Evolutionary conservation across 53 echinoderm and acorn worm species (phyloP).

Genomic region (Patiria pectinifera): DNA sequence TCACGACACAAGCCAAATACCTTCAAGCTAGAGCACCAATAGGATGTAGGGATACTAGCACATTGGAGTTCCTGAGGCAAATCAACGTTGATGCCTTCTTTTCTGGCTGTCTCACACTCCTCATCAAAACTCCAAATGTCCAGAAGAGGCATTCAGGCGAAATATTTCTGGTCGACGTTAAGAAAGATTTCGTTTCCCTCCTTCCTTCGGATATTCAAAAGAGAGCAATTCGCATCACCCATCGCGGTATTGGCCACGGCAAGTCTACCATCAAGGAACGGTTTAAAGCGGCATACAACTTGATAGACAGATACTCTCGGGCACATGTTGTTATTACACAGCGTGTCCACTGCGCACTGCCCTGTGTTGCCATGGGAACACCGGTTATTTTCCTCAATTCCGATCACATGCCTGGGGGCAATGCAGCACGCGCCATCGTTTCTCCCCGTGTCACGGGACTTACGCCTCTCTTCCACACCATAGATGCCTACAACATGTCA

Average conservation of each 20-base stretch:
- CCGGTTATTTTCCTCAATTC: neutral
- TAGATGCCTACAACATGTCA: neutral
- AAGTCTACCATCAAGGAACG: neutral
- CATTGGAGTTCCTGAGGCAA: neutral
- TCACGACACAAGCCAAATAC: neutral
- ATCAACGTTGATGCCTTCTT: constrained; percentile 1
- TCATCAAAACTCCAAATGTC: neutral
- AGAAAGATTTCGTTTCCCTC: neutral
- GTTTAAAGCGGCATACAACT: neutral
- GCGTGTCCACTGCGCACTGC: neutral
- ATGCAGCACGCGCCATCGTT: neutral
- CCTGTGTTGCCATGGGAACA: no score
- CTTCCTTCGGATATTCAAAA: neutral
- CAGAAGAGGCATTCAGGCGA: neutral
- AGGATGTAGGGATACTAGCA: constrained; percentile 11
- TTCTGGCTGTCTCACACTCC: constrained; percentile 28
- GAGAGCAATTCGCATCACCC: neutral
- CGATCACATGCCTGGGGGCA: neutral
- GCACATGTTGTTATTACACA: constrained; percentile 21
- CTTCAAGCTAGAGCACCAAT: neutral
- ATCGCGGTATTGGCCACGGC: neutral
- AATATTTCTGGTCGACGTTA: constrained; percentile 1
- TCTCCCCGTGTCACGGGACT: constrained; percentile 9
- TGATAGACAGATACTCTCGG: neutral
- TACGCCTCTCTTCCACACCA: constrained; percentile 9